A percentile compares a stretch with the other conserved stretches of the same genome.
phyloP scores from a whole-genome alignment of 30 jellyfish, hydroid and myxozoan species.

The Aurelia aurita complex sp. Pacific region DNA sequence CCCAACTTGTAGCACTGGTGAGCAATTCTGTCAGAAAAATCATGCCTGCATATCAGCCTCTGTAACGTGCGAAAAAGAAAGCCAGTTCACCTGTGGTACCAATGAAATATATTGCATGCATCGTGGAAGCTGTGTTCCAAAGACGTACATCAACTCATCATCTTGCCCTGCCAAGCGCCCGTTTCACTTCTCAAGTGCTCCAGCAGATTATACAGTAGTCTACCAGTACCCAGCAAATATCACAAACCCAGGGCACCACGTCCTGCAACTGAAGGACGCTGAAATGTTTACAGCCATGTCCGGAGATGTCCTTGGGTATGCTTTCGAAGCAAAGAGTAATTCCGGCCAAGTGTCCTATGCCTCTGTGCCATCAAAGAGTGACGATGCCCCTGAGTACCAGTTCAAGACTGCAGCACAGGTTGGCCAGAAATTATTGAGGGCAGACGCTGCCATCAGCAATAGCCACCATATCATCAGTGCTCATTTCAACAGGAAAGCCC shows the following conservation, averaged over 20 bases:
- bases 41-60: constrained; percentile 65
- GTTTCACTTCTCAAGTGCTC: constrained; percentile 33
- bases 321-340: constrained; percentile 35
- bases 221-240: constrained; percentile 42
- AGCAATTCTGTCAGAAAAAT: constrained; percentile 61
- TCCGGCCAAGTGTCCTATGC: constrained; percentile 70
- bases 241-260: constrained; percentile 48
- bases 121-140: constrained; percentile 78
- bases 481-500: constrained; percentile 66
- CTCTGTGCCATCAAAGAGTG: constrained; percentile 6
- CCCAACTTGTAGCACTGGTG: constrained; percentile 72
- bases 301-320: constrained; percentile 97
- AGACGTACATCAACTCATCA: constrained; percentile 3
- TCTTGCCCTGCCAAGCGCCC: constrained; percentile 35
- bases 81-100: constrained; percentile 50
- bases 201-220: constrained; percentile 71
- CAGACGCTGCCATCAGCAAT: constrained; percentile 25
- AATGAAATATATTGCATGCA: constrained; percentile 81
- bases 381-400: constrained; percentile 74
- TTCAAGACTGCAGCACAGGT: constrained; percentile 38
- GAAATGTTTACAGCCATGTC: constrained; percentile 60
- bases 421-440: constrained; percentile 35
- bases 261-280: constrained; percentile 39
- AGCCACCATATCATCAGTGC: constrained; percentile 74
- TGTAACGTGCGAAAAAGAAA: constrained; percentile 35